phyloP scores from a whole-genome alignment of 2,888 invertebrate species.

The Pherbina coryleti region DNA sequence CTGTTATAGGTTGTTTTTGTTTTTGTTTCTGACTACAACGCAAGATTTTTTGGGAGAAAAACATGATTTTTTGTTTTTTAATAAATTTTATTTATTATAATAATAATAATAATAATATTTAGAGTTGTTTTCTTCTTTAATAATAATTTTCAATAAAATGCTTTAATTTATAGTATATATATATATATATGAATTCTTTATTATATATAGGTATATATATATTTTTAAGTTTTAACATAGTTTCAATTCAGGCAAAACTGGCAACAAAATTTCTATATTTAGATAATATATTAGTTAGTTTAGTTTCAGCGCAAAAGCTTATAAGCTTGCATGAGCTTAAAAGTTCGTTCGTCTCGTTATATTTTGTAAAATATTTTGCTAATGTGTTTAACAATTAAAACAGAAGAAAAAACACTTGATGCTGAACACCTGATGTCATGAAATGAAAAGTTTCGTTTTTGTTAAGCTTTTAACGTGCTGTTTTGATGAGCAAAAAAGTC shows the following conservation, averaged over 20 bases:
- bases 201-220: conserved; percentile 34
- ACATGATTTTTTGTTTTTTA: conserved; percentile 45
- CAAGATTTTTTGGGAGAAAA: conserved; percentile 42
- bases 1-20: conserved; percentile 27
- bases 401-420: not conserved
- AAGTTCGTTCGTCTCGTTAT: not conserved
- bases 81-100: conserved; percentile 57
- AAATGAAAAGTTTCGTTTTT: not conserved
- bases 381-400: conserved; percentile 30
- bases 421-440: not conserved
- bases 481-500: not conserved
- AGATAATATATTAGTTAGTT: conserved; percentile 25
- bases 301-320: conserved; percentile 30
- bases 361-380: conserved; percentile 36
- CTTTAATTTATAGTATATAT: conserved; percentile 37
- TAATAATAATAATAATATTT: conserved; percentile 47
- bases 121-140: not conserved
- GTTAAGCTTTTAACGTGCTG: not conserved
- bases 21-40: conserved; percentile 21
- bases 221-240: conserved; percentile 66
- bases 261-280: conserved; percentile 65
- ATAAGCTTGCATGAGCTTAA: not conserved
- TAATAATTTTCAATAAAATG: conserved; percentile 33
- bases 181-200: conserved; percentile 13
- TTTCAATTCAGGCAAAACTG: conserved; percentile 69